Evolutionary conservation across 2,797 vertebrate genomes (phyloP).

Genomic region (Mormyrus hasselquistii): DNA sequence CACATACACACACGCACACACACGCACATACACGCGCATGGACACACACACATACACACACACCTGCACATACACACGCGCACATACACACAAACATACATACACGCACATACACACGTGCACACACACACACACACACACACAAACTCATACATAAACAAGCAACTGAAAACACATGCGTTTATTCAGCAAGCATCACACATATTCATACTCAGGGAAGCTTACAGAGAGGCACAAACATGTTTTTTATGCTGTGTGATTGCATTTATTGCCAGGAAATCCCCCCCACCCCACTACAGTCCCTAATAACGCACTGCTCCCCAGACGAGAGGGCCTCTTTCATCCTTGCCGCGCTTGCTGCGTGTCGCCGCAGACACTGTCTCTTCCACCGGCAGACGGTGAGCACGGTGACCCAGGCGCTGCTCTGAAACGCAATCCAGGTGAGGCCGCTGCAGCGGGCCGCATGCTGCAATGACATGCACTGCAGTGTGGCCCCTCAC

Average conservation of each 20-base stretch:
- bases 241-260: neutral
- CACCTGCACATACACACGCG: neutral
- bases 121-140: neutral
- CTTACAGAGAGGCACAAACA: neutral
- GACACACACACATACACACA: too few species aligned
- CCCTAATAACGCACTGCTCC: neutral
- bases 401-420: neutral
- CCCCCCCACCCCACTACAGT: neutral
- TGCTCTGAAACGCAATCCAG: constrained; percentile 15
- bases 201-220: neutral
- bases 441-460: constrained; percentile 2
- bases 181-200: neutral
- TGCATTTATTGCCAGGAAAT: neutral
- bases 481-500: constrained; percentile 3
- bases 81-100: neutral
- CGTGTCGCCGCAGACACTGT: neutral
- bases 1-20: too few species aligned
- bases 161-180: neutral
- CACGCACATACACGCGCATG: too few species aligned
- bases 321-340: neutral
- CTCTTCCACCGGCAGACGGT: constrained; percentile 7
- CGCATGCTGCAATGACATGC: neutral
- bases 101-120: neutral
- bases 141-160: constrained; percentile 1
- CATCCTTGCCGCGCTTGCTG: neutral